Percentiles rank a stretch among this genome's conserved stretches.
These are phyloP conservation scores for Craseonycteris thonglongyai DNA, from an alignment of 2,113 vertebrate genomes.

Conservation along the genomic window DNA sequence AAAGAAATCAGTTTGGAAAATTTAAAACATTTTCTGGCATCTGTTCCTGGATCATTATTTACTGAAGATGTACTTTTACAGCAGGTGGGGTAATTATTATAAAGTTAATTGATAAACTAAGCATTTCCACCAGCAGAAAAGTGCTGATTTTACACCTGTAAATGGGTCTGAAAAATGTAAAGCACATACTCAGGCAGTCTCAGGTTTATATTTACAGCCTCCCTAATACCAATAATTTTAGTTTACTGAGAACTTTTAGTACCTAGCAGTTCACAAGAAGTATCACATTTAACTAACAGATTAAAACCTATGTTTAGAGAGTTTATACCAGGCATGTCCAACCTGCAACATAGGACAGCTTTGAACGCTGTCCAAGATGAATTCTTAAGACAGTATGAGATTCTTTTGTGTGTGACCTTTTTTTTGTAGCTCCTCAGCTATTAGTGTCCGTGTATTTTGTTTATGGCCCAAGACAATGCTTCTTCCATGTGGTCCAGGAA, in stretches of 20 bases:
- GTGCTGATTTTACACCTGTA: background rate
- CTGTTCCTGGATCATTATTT: constrained; percentile 4
- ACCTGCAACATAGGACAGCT: too few relatives aligned
- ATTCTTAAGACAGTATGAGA: too few relatives aligned
- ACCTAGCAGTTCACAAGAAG: background rate
- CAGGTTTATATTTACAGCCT: background rate
- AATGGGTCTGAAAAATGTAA: background rate
- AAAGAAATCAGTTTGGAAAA: constrained; percentile 9
- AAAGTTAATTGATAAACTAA: constrained; percentile 33
- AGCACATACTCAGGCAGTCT: background rate
- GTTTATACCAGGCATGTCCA: too few relatives aligned
- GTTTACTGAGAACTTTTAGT: background rate
- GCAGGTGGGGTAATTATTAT: constrained; percentile 8
- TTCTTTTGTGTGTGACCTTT: too few relatives aligned
- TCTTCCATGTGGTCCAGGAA: too few relatives aligned
- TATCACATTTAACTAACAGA: background rate
- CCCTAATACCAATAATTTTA: background rate
- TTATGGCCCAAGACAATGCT: too few relatives aligned
- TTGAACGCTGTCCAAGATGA: too few relatives aligned
- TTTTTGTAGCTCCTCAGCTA: too few relatives aligned
- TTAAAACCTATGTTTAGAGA: background rate
- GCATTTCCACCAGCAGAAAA: background rate
- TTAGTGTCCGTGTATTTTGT: too few relatives aligned
- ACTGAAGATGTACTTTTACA: background rate
- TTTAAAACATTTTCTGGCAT: background rate